Evolutionary conservation across 1,140 invertebrate genomes (phyloP), one percentile per base, ranked within the genome.

Genomic region (Magallana ariakensis): DNA sequence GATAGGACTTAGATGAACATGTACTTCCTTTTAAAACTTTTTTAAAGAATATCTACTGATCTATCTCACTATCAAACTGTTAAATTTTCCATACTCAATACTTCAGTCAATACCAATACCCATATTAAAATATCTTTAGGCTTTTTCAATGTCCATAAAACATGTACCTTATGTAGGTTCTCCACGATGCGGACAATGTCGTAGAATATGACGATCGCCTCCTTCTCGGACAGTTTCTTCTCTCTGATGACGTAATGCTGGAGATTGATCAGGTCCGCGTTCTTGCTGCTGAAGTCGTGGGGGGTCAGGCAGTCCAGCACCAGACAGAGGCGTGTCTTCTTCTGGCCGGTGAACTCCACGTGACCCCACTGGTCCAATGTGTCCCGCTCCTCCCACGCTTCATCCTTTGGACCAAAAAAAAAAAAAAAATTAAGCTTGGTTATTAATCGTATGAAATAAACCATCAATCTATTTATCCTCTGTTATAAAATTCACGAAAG

Each of bases 201-300:
- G 92, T 96, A 96, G 92, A 98, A 97, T 92, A 98, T 97, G 58
- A 96, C 92, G 66, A 97, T 95, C 53, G 97, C 96, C 94, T 97
- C 97, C 91, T 96, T 96, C 93, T 97, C 97, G 11, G 95, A 95
- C 54, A 98, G 95, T 94, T 97, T 97, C 91, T 97, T 97, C 89
- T 97, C 97, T 94, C 96, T 96, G 81, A 97, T 97, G 7, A 98
- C 97, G 94, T 97, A 97, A 93, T 97, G 96, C 91, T 97, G 97
- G 10, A 98, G 94, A 94, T 97, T 97, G 26, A 97, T 96, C 1
- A 97, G 94, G 90, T 97, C 96, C 26, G 95, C 95, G 66, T 96
- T 97, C 91, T 96, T 95, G 62, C 96, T 95, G 94, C 96, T 96
- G 91, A 97, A 97, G 92, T 97, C 96, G 92, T 97, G 97, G 1